Percentiles rank a stretch among this genome's conserved stretches.
Evolutionary conservation across 2,888 invertebrate genomes (phyloP).

Genomic region (Tipula confusa): DNA sequence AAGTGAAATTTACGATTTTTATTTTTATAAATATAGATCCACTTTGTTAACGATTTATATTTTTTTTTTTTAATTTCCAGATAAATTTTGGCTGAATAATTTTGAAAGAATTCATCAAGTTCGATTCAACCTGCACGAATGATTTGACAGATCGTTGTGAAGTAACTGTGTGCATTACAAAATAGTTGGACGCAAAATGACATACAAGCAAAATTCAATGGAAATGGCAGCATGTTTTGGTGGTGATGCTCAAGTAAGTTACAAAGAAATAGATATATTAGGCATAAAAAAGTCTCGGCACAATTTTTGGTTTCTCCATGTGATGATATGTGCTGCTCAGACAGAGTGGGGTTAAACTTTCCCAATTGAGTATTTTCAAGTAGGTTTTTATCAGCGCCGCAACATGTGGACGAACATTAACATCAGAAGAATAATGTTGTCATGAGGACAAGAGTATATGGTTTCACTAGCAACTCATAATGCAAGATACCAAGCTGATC

Average conservation of each 20-base stretch:
- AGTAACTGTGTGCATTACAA: not conserved
- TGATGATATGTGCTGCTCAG: too few relatives aligned
- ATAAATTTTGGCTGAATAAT: not conserved
- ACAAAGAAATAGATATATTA: too few relatives aligned
- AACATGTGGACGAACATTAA: too few relatives aligned
- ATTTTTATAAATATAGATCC: not conserved
- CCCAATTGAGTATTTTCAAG: too few relatives aligned
- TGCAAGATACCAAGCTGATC: too few relatives aligned
- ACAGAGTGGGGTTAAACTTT: too few relatives aligned
- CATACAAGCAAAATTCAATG: not conserved
- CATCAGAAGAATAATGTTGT: too few relatives aligned
- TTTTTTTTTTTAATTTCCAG: not conserved
- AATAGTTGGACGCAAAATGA: not conserved
- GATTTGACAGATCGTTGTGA: not conserved
- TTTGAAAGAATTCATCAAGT: not conserved
- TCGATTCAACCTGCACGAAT: not conserved
- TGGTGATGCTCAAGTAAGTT: not conserved
- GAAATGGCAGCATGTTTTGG: conserved; percentile 3
- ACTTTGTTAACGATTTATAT: not conserved
- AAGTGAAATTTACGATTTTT: not conserved
- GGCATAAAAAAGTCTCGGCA: too few relatives aligned
- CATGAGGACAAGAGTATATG: too few relatives aligned
- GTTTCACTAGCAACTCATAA: too few relatives aligned
- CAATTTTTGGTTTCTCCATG: too few relatives aligned
- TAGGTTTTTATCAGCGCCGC: too few relatives aligned